phyloP scores from a whole-genome alignment of 1,140 invertebrate species.

The Bombus impatiens region DNA sequence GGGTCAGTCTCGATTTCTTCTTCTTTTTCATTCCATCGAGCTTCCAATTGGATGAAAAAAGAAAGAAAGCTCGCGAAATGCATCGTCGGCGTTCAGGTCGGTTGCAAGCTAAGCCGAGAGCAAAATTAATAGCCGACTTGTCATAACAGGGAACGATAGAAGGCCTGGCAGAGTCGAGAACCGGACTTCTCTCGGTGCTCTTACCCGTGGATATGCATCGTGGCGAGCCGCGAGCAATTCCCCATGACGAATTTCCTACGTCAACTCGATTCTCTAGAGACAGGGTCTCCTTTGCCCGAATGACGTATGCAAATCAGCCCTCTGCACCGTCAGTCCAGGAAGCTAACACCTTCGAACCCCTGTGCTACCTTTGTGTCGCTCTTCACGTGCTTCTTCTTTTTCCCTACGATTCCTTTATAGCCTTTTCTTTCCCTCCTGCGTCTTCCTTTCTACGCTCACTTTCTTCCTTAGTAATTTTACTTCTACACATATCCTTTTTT shows the following conservation, averaged over 20 bases:
- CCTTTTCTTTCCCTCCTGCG: neutral
- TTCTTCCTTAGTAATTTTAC: neutral
- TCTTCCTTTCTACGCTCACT: neutral
- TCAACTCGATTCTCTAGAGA: conserved; percentile 54
- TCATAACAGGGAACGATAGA: conserved; percentile 68
- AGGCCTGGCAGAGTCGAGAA: conserved; percentile 49
- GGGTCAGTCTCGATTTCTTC: neutral
- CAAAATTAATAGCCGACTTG: conserved; percentile 70
- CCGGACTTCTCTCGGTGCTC: conserved; percentile 52
- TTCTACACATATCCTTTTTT: neutral
- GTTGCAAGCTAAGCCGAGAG: conserved; percentile 54
- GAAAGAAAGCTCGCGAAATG: conserved; percentile 1
- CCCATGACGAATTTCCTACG: conserved; percentile 70
- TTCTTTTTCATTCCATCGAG: neutral
- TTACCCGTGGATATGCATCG: conserved; percentile 57
- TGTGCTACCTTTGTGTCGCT: neutral
- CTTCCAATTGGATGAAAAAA: neutral
- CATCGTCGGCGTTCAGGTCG: conserved; percentile 34
- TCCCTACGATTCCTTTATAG: neutral
- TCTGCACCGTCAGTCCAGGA: conserved; percentile 45
- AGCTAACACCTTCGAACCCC: conserved; percentile 30
- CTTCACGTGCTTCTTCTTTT: neutral
- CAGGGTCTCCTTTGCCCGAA: conserved; percentile 52
- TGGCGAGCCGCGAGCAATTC: conserved; percentile 62
- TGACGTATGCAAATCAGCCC: conserved; percentile 68